Percentiles rank a stretch among this genome's conserved stretches.
Conservation (phyloP, 2,888 invertebrate genomes). For the Eupelmus urozonus region DNA sequence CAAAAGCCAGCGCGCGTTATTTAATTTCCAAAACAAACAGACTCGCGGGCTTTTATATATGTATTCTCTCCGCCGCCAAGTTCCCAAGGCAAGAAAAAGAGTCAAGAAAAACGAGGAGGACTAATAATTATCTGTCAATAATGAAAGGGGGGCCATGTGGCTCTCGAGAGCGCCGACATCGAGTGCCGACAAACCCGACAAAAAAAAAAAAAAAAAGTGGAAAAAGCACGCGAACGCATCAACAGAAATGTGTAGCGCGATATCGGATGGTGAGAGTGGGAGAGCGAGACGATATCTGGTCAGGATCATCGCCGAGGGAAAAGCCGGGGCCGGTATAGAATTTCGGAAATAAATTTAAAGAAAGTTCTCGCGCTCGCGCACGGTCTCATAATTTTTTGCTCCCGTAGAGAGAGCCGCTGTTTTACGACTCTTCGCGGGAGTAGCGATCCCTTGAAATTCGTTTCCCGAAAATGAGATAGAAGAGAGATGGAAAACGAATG, state of each 20-base stretch:
- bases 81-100: neutral
- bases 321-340: neutral
- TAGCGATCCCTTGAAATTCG: constrained; percentile 44
- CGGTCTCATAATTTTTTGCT: constrained; percentile 11
- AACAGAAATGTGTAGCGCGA: neutral
- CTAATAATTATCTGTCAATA: constrained; percentile 49
- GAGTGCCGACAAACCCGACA: neutral
- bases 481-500: constrained; percentile 14
- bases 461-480: constrained; percentile 49
- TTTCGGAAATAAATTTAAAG: constrained; percentile 46
- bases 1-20: neutral
- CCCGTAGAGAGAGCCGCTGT: constrained; percentile 2
- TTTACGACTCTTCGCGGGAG: constrained; percentile 32
- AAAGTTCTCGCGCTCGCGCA: neutral
- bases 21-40: neutral
- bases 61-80: neutral
- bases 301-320: constrained; percentile 48
- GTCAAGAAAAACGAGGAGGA: constrained; percentile 6
- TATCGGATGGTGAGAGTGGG: neutral
- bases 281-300: constrained; percentile 40
- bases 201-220: neutral
- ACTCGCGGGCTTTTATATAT: neutral
- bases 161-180: neutral
- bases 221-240: constrained; percentile 7
- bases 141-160: constrained; percentile 48